Evolutionary conservation across 2,113 vertebrate species (phyloP).

Genomic region (Macquaria ambigua): DNA sequence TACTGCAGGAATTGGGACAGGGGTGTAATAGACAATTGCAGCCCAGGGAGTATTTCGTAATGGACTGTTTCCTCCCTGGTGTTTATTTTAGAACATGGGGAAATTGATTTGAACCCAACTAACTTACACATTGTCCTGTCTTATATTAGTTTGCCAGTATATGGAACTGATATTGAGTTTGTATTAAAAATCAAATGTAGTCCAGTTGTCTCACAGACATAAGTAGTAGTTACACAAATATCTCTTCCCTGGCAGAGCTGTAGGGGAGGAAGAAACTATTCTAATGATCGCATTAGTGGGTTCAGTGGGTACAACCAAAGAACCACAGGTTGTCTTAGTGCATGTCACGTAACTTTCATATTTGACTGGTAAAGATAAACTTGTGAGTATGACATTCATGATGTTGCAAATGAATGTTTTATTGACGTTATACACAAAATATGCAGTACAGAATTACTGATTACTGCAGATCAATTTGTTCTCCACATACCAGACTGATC

Average conservation of each 20-base stretch:
- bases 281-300: background rate
- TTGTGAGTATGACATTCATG: background rate
- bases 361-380: background rate
- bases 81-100: conserved; percentile 3
- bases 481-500: background rate
- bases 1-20: background rate
- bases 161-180: background rate
- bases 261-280: background rate
- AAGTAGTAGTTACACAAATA: background rate
- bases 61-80: background rate
- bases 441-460: background rate
- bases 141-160: background rate
- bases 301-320: conserved; percentile 5
- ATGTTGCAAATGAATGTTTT: background rate
- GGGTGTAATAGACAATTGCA: background rate
- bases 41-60: background rate
- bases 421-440: conserved; percentile 2
- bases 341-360: background rate
- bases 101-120: background rate
- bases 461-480: conserved; percentile 1
- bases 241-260: background rate
- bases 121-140: background rate
- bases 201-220: background rate
- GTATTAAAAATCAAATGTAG: background rate
- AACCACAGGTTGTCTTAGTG: background rate